Evolutionary conservation across 2,888 invertebrate genomes (phyloP), one percentile per base, ranked within the genome.

Genomic region (Hartigia nigra): DNA sequence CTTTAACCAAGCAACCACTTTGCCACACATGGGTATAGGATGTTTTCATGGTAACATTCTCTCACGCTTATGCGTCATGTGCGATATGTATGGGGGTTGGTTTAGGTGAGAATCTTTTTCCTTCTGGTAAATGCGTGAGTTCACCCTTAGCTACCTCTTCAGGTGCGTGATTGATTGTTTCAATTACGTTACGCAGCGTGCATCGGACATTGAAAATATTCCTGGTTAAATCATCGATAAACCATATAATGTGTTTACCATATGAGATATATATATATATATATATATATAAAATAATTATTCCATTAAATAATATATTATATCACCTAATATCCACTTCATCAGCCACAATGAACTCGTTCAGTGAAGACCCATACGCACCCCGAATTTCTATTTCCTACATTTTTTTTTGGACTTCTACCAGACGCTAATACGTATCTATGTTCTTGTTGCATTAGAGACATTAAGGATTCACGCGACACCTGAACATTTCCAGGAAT

Each of bases 141-240:
- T 81, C 80, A 31, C 76, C 78, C 84, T 23, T 35, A 32, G 55
- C 55, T 11, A 23, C 69, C 55, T 37, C 84, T 83, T 85, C 87
- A 88, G 87, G 88, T 87, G 86, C 83, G 87, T 88, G 88, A 88
- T 88, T 86, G 86, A 88, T 88, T 82, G 86, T 85, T 86, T 85
- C 86, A 86, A 88, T 88, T 88, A 88, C 79, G 78, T 39, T 74
- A 81, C 85, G 74, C 74, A 74, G 79, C 77, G 37, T 75, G 75
- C 75, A 75, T 36, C n/a, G 75, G 34, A 36, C 31, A 31, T 72
- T 32, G 31, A 72, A 72, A 32, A 34, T 32, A 72, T 72, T 32
- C 34, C 23, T 14, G 23, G 23, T 32, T 31, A 72, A 72, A 72
- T 32, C 72, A 31, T 31, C 31, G 34, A 72, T 72, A 31, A 72